phyloP scores from a whole-genome alignment of 2,113 vertebrate species.

The Malurus alboscapulatus region DNA sequence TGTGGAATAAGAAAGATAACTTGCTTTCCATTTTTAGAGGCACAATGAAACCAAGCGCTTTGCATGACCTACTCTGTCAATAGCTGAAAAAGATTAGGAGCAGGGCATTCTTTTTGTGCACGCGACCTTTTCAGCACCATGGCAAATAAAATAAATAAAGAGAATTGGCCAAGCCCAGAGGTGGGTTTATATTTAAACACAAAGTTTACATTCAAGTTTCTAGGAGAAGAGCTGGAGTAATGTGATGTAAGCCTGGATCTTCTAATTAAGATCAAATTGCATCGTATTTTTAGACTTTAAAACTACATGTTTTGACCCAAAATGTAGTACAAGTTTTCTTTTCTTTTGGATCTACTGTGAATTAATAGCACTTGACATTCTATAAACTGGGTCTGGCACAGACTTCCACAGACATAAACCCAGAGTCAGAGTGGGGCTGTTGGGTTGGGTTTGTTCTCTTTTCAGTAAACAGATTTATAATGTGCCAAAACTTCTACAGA shows the following conservation, averaged over 20 bases:
- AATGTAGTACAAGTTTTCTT: constrained; percentile 34
- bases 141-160: constrained; percentile 44
- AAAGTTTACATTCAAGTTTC: constrained; percentile 49
- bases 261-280: neutral
- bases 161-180: neutral
- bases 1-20: neutral
- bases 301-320: constrained; percentile 37
- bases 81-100: neutral
- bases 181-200: constrained; percentile 52
- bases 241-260: constrained; percentile 8
- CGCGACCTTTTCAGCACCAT: neutral
- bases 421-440: neutral
- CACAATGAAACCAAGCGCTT: neutral
- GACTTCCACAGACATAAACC: neutral
- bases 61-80: neutral
- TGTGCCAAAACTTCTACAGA: constrained; percentile 19
- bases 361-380: constrained; percentile 49
- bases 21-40: constrained; percentile 31
- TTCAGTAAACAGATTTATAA: constrained; percentile 50
- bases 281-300: constrained; percentile 56
- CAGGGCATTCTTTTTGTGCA: neutral
- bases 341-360: constrained; percentile 42
- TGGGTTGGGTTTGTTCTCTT: neutral
- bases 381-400: constrained; percentile 26
- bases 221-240: constrained; percentile 16